Percentiles rank a stretch among this genome's conserved stretches.
phyloP scores from a whole-genome alignment of 1,140 invertebrate genomes.

The Drosophila ambigua region DNA sequence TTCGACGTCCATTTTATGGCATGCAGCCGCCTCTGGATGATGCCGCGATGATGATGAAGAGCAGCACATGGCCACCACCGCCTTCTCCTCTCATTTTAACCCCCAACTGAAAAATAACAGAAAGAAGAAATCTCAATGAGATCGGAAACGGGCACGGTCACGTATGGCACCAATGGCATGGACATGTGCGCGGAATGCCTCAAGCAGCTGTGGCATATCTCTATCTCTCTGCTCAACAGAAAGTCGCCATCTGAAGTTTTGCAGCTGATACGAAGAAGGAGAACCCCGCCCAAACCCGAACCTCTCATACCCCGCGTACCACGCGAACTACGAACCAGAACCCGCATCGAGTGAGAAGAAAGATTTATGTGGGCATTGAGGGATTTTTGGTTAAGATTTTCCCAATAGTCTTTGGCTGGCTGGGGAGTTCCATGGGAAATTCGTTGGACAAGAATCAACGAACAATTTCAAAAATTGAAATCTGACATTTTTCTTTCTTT shows the following conservation, averaged over 20 bases:
- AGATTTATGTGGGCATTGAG: conserved; percentile 43
- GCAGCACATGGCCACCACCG: conserved; percentile 65
- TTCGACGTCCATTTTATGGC: conserved; percentile 74
- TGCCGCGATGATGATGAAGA: conserved; percentile 26
- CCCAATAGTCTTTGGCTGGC: conserved; percentile 1
- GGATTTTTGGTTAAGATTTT: conserved; percentile 15
- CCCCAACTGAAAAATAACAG: conserved; percentile 46
- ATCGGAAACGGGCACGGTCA: conserved; percentile 15
- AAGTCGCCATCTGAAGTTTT: conserved; percentile 39
- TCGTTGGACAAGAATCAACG: background rate
- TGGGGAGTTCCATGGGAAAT: conserved; percentile 22
- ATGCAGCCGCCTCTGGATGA: conserved; percentile 34
- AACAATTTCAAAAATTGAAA: background rate
- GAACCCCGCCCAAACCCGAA: background rate
- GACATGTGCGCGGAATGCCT: conserved; percentile 76
- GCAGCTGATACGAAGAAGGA: conserved; percentile 39
- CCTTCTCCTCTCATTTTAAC: conserved; percentile 52
- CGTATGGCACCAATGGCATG: conserved; percentile 12
- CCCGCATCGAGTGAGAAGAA: conserved; percentile 28
- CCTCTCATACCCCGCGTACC: background rate
- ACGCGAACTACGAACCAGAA: background rate
- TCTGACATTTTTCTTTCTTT: too few relatives aligned
- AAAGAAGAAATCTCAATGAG: conserved; percentile 43
- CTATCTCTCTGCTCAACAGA: conserved; percentile 32
- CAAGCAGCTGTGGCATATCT: conserved; percentile 61